phyloP scores from a whole-genome alignment of 2,888 invertebrate genomes.

The Atrina japonica region DNA sequence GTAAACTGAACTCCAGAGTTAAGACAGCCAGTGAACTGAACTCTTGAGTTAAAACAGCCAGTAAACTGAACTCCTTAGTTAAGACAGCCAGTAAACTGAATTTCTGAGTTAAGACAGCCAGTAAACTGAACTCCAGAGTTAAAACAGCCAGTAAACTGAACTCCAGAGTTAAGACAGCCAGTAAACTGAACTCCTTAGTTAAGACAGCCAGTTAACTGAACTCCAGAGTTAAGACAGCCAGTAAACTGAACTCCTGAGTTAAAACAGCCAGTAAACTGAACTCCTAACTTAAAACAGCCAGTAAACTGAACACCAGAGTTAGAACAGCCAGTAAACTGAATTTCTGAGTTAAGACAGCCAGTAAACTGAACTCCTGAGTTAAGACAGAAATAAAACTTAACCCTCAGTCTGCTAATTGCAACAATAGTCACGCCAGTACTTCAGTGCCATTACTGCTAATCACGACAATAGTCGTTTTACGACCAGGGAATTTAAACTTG shows the following conservation, averaged over 20 bases:
- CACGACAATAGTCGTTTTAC: conserved; percentile 10
- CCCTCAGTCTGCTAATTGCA: conserved; percentile 9
- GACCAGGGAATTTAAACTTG: neutral
- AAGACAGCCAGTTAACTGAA: too few relatives aligned
- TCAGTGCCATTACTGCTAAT: conserved; percentile 10
- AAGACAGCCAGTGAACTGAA: too few relatives aligned
- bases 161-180: neutral
- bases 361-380: too few relatives aligned
- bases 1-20: neutral
- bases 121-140: neutral
- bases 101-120: neutral
- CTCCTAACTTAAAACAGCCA: neutral
- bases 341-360: too few relatives aligned
- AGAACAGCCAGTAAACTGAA: too few relatives aligned
- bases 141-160: too few relatives aligned
- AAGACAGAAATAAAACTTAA: neutral
- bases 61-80: neutral
- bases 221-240: neutral
- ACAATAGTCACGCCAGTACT: neutral
- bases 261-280: too few relatives aligned
- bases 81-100: too few relatives aligned
- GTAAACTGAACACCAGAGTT: neutral
- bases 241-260: neutral
- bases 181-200: neutral
- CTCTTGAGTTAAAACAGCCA: neutral